Conservation (phyloP, 2,113 vertebrate species). For the Cavia porcellus region DNA sequence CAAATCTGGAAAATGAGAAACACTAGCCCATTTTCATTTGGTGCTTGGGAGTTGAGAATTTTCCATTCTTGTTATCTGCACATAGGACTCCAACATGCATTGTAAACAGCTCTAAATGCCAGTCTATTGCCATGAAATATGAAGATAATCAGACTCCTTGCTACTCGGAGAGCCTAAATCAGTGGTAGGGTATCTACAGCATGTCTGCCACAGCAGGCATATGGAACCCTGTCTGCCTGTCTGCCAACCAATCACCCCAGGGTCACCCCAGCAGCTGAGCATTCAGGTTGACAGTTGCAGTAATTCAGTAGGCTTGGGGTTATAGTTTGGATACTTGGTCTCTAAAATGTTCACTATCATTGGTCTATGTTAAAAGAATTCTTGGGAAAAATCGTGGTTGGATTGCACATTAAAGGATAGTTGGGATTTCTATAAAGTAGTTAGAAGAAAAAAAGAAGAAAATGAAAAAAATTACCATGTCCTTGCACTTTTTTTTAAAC, state of each 20-base stretch:
- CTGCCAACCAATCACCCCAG: not conserved
- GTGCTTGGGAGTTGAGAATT: not conserved
- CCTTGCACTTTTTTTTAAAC: too few relatives aligned
- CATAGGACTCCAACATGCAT: too few relatives aligned
- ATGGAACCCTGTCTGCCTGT: not conserved
- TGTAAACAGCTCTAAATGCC: not conserved
- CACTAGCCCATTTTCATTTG: not conserved
- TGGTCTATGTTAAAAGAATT: not conserved
- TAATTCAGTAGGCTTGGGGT: not conserved
- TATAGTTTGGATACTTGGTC: not conserved
- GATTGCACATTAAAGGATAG: not conserved
- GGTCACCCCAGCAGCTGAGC: not conserved
- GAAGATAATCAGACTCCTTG: not conserved
- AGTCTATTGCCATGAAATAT: not conserved
- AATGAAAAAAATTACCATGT: rapidly evolving
- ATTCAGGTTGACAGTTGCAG: not conserved
- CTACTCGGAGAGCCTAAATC: not conserved
- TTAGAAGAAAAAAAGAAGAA: too few relatives aligned
- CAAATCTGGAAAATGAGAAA: not conserved
- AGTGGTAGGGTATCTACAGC: not conserved
- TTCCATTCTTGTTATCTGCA: not conserved
- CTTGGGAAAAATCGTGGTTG: not conserved
- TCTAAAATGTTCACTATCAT: not conserved
- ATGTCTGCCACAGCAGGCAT: not conserved
- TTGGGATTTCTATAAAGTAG: not conserved